A percentile compares a stretch with the other conserved stretches of the same genome.
Conservation (phyloP, 2,888 invertebrate genomes). For the Cerastis leucographa region DNA sequence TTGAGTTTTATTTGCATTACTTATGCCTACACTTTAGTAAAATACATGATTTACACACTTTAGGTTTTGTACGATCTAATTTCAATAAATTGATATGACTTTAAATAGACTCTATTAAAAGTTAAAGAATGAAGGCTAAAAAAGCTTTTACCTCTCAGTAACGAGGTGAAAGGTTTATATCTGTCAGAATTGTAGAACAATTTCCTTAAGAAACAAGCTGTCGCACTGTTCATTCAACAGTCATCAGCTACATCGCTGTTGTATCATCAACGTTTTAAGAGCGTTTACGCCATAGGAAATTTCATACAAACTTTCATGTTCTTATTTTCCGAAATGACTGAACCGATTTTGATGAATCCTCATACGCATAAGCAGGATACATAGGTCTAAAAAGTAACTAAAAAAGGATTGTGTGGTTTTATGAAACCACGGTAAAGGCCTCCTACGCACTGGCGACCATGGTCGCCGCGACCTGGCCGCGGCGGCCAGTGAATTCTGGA, state of each 20-base stretch:
- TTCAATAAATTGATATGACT: not conserved
- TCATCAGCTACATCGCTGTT: not conserved
- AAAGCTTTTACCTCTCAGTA: not conserved
- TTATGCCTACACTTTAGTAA: not conserved
- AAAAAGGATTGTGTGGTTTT: too few species aligned
- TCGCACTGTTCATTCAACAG: not conserved
- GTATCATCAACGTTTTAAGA: not conserved
- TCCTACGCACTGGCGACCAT: too few species aligned
- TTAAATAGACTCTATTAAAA: not conserved
- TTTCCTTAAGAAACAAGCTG: not conserved
- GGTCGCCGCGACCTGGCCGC: too few species aligned
- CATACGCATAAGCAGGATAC: too few species aligned
- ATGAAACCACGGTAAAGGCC: too few species aligned
- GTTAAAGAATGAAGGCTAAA: too few species aligned
- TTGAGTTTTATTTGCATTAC: conserved; percentile 17
- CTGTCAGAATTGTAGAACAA: not conserved
- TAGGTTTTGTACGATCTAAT: not conserved
- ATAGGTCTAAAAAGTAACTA: too few species aligned
- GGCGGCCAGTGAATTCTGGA: too few species aligned
- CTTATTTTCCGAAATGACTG: too few species aligned
- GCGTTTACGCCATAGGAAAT: too few species aligned
- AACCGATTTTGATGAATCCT: too few species aligned
- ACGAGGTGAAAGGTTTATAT: not conserved
- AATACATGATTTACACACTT: not conserved
- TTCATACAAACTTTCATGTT: too few species aligned